Conservation (phyloP, 2,888 invertebrate species). For the Cremastinae sp. region DNA sequence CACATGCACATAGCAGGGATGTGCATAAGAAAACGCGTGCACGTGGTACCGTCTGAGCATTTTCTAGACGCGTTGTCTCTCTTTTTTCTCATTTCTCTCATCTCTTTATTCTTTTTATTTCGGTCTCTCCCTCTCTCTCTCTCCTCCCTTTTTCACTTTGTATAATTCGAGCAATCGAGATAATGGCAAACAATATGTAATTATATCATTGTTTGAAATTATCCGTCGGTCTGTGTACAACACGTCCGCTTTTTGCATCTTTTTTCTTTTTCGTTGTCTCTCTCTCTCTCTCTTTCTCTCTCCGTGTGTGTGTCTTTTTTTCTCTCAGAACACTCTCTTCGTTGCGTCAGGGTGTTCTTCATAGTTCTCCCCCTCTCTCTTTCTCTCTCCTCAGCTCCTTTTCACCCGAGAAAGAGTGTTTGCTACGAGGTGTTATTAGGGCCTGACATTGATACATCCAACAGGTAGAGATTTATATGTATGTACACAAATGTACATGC, state of each 20-base stretch:
- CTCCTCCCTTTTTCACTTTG: slow-evolving; percentile 61
- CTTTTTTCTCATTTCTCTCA: too few species aligned
- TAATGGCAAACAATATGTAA: slow-evolving; percentile 75
- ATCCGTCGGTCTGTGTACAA: slow-evolving; percentile 68
- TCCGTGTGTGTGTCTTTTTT: slow-evolving; percentile 10
- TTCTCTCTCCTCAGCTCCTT: slow-evolving; percentile 48
- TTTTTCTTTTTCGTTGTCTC: slow-evolving; percentile 42
- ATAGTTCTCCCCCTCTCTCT: slow-evolving; percentile 23
- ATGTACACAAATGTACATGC: background rate
- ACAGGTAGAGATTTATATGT: slow-evolving; percentile 52
- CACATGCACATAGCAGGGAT: slow-evolving; percentile 16
- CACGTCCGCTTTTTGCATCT: slow-evolving; percentile 55
- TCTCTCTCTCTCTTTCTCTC: slow-evolving; percentile 45
- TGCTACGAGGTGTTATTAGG: slow-evolving; percentile 74
- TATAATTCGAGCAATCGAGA: slow-evolving; percentile 75
- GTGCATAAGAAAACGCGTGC: slow-evolving; percentile 38
- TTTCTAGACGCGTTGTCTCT: background rate
- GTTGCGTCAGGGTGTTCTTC: slow-evolving; percentile 51
- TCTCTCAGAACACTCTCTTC: slow-evolving; percentile 54
- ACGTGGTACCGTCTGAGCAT: slow-evolving; percentile 26
- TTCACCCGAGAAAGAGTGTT: slow-evolving; percentile 55
- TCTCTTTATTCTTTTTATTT: slow-evolving; percentile 24
- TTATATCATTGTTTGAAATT: slow-evolving; percentile 79
- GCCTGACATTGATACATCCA: slow-evolving; percentile 77
- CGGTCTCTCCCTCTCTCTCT: slow-evolving; percentile 53